Base-by-base conservation (phyloP, 2,797 vertebrate genomes). In the Cuculus canorus region DNA sequence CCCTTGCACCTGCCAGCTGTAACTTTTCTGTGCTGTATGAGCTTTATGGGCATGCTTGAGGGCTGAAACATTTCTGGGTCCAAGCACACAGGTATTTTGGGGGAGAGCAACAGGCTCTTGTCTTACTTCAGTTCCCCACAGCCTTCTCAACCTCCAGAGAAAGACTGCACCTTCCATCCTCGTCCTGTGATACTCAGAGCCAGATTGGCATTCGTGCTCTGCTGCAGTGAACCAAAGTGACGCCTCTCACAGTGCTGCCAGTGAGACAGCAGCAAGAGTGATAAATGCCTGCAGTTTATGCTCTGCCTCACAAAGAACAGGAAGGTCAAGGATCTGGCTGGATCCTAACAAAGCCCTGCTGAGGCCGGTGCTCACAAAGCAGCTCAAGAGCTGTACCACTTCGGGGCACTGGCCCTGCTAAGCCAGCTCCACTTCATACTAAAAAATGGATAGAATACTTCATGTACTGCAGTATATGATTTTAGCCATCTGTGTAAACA, bases 281-380 rank as follows among this genome's bases (percentile, higher is more conserved):
- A 27, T 33, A 41, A 82, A 48, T 18, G 28, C 50, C 59, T 18
- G 41, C 72, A 69, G 37, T 43, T 71, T 23, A 17, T 41, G 45
- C 27, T 68, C 13, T 37, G 61, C 53, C 50, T 75, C 0, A 0
- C 1, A 3, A 13, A 13, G 35, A 71, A 32, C 8, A 57, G 63
- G 59, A 19, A 72, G 22, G 39, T 53, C 81, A 64, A 60, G n/a
- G 77, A 39, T 60, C 65, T 39, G 39, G 5, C 70, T 76, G 82
- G 50, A 37, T 69, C 35, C 28, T 45, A 43, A 53, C 17, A n/a
- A 60, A 90, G 30, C 35, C 17, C 17, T 13, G 35, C 50, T 53
- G 24, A 13, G 33, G 73, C 23, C 32, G 53, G 21, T 59, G 65
- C 48, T 77, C 8, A 3, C 25, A 64, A 57, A 28, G 21, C 4